Conservation (phyloP, 2,113 vertebrate species). For the Crypturellus undulatus region DNA sequence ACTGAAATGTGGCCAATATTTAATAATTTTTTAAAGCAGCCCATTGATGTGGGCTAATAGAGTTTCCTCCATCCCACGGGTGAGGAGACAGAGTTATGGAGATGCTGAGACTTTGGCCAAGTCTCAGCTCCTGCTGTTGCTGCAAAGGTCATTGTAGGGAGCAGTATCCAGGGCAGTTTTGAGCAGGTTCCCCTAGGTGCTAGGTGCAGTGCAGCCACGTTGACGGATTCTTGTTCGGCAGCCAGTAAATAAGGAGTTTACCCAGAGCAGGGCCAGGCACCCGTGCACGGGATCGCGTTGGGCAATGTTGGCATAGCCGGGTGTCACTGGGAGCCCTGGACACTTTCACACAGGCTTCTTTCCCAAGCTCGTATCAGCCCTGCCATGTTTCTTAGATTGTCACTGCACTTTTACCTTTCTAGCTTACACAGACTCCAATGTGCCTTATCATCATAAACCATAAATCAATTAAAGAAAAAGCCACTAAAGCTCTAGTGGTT, state of each 20-base stretch:
- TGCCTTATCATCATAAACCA: background rate
- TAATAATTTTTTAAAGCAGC: background rate
- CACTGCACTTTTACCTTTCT: background rate
- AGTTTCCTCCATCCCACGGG: background rate
- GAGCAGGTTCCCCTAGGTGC: background rate
- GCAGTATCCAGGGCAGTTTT: background rate
- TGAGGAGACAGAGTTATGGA: background rate
- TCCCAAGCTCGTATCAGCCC: background rate
- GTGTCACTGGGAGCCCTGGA: background rate
- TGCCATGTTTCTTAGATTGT: background rate
- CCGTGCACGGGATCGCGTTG: rapidly evolving
- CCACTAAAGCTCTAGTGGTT: background rate
- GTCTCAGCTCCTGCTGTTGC: rapidly evolving
- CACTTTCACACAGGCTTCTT: background rate
- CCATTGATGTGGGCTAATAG: background rate
- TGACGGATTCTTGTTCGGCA: background rate
- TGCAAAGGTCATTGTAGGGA: background rate
- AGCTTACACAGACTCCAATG: background rate
- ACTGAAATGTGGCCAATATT: background rate
- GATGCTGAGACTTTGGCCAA: background rate
- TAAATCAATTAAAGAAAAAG: background rate
- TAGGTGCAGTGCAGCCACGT: rapidly evolving
- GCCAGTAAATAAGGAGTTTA: background rate
- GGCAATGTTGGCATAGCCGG: rapidly evolving
- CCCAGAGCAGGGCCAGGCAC: background rate